A percentile compares a stretch with the other conserved stretches of the same genome.
These are phyloP conservation scores for Drosophila subobscura DNA, from an alignment of 1,140 invertebrate species.

Conservation along the genomic window DNA sequence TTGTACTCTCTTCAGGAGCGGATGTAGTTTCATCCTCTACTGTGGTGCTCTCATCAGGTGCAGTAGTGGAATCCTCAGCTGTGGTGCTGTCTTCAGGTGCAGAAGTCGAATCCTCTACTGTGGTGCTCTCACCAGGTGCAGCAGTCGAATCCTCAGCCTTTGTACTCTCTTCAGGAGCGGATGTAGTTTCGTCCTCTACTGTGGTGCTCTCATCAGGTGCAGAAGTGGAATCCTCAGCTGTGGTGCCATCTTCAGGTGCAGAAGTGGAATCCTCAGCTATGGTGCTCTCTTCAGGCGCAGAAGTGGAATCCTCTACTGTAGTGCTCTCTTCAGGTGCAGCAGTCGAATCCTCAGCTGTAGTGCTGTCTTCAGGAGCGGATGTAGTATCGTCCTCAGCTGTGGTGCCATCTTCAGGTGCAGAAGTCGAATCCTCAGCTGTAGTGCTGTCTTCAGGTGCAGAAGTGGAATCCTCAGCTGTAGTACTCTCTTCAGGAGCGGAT, in stretches of 20 bases:
- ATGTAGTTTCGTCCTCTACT: neutral
- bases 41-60: neutral
- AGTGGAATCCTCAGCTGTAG: neutral
- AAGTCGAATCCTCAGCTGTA: neutral
- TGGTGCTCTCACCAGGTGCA: neutral
- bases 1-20: neutral
- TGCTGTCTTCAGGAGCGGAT: neutral
- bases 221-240: neutral
- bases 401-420: neutral
- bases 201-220: neutral
- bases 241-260: neutral
- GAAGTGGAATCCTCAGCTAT: neutral
- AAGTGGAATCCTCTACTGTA: neutral
- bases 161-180: neutral
- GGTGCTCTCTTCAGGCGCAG: neutral
- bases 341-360: neutral
- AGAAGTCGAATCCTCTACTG: neutral
- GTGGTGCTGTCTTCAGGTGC: neutral
- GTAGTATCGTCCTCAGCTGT: neutral
- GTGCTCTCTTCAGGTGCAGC: neutral
- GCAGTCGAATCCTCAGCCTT: neutral
- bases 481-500: neutral
- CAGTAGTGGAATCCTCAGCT: neutral
- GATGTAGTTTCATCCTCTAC: neutral
- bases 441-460: neutral